Evolutionary conservation across 2,888 invertebrate genomes (phyloP), one percentile per base, ranked within the genome.

Genomic region (Pollenia amentaria): DNA sequence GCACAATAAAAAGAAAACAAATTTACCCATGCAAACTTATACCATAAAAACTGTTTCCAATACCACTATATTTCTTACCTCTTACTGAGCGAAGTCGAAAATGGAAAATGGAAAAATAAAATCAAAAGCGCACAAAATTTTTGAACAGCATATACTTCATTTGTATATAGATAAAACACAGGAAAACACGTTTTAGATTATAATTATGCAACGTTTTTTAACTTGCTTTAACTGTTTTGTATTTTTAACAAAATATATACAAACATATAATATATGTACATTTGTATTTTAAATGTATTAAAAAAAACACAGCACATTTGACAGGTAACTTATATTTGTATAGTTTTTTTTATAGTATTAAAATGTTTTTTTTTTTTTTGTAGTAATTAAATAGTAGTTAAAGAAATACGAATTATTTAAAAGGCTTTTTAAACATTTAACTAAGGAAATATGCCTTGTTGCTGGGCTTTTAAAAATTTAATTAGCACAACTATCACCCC

Each of bases 401-500:
- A 90, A 88, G 91, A 92, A 79, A 62, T 88, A 89, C 87, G 84
- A 89, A 88, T 88, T 72, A 21, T 48, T 78, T 87, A 73, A 2
- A 69, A 62, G 44, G 40, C 16, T n/a, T 60, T 16, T 14, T 51
- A 62, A 46, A 65, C 16, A 53, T 46, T 70, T 77, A 16, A 40
- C 21, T 65, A 44, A 6, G 29, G 48, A 29, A 67, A 67, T 62
- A 46, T 78, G 48, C 6, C 21, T 60, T 48, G 2, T 14, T 18
- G 46, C 51, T 44, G 40, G 18, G 60, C 44, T 46, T 12, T 40
- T 9, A 18, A 51, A 46, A 14, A 55, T 53, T 73, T 69, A 72
- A 53, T 79, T 70, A 44, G 64, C 97, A 95, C 98, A 98, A 95
- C 97, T 97, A 95, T 98, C 98, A 94, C 98, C 98, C 98, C 98